Evolutionary conservation across 2,113 vertebrate species (phyloP).

Genomic region (Trachemys scripta): DNA sequence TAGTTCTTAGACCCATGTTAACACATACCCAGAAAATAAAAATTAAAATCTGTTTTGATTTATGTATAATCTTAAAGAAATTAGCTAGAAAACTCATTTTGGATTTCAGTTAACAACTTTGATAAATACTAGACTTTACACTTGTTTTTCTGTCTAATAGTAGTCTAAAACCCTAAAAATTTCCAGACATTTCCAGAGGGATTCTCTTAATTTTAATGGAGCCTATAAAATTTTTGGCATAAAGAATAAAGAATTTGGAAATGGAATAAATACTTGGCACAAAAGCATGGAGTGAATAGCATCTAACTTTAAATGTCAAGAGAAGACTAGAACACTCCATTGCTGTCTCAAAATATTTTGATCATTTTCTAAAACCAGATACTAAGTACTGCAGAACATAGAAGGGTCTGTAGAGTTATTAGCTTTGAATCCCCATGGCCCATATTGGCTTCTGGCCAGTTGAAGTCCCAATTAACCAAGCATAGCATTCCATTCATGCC

Average conservation of each 20-base stretch:
- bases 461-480: conserved; percentile 61
- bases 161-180: neutral
- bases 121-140: neutral
- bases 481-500: conserved; percentile 66
- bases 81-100: no score
- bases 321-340: neutral
- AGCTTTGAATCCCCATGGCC: conserved; percentile 48
- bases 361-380: conserved; percentile 32
- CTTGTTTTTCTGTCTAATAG: neutral
- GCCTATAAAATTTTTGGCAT: neutral
- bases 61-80: neutral
- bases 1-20: neutral
- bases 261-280: neutral
- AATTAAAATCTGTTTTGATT: neutral
- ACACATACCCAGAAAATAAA: neutral
- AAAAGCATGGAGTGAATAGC: neutral
- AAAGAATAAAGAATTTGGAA: neutral
- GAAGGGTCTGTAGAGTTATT: conserved; percentile 27
- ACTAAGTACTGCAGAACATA: conserved; percentile 38
- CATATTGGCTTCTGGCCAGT: conserved; percentile 43
- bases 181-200: neutral
- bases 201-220: neutral
- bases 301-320: neutral
- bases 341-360: neutral
- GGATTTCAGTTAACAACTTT: neutral